Evolutionary conservation across 2,888 invertebrate genomes (phyloP), one percentile per base, ranked within the genome.

Genomic region (Philereme transversata): DNA sequence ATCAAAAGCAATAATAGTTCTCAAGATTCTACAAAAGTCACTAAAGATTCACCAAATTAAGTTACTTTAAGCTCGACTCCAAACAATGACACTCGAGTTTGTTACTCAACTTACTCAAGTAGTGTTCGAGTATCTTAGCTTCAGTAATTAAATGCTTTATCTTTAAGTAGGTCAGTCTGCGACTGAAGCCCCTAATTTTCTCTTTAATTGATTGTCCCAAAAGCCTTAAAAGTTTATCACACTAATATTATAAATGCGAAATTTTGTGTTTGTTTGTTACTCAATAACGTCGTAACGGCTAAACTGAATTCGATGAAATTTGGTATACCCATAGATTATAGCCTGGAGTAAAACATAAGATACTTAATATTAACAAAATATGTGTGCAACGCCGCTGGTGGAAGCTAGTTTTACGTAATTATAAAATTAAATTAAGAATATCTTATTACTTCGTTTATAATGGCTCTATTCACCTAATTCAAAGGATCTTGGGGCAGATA

Each of bases 381-480:
- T 2, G 3, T 3, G 22, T 22, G 1, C 22, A 22, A 22, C 1
- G 22, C 22, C 22, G 22, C 22, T 22, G 22, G 22, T 22, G 22
- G 22, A 22, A 22, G 22, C 22, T 22, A 22, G 22, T 58, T 67
- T 65, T 65, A 64, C 65, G 66, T 66, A 68, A 66, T 62, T 62
- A 68, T 68, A 66, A 66, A 45, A 61, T 55, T 57, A 60, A 68
- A 65, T 57, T 64, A 68, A 65, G 68, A 51, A 60, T 60, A 66
- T 60, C 46, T 52, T 62, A 64, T 65, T 67, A 64, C 60, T 57
- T 51, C 33, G 54, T 62, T 53, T 67, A 52, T 57, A 55, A 62
- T 62, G 38, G 45, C 51, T 64, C 51, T 47, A 54, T 60, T 60
- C 48, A 60, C 56, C 60, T 60, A 53, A 61, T 61, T 65, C 59